These are phyloP conservation scores for Mus spretus DNA, from an alignment of 2,797 vertebrate genomes.

Conservation along the genomic window DNA sequence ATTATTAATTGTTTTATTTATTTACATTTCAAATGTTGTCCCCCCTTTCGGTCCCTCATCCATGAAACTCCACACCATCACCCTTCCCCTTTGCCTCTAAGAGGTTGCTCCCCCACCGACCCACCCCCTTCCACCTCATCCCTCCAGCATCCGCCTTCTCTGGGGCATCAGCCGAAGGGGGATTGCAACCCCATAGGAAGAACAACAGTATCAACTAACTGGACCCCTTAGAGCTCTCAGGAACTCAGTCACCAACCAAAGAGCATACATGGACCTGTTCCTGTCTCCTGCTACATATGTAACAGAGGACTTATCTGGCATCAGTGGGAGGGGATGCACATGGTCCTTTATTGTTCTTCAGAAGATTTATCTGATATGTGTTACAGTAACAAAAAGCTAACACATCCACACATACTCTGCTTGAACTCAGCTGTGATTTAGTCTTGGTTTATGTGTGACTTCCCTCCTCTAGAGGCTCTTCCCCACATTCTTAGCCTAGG, in stretches of 20 bases:
- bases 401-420: not conserved
- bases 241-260: not conserved
- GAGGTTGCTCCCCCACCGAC: not conserved
- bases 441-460: not conserved
- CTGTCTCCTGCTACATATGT: not conserved
- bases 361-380: not conserved
- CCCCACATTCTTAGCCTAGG: not conserved
- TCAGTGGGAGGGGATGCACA: not conserved
- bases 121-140: not conserved
- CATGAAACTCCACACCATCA: not conserved
- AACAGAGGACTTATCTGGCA: not conserved
- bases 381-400: not conserved
- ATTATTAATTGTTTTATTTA: not conserved
- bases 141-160: not conserved
- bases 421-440: not conserved
- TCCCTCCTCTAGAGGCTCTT: not conserved
- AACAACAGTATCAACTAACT: not conserved
- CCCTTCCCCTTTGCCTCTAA: not conserved
- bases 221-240: not conserved
- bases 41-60: not conserved
- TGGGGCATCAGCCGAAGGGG: not conserved
- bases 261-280: no score
- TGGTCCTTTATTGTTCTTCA: conserved; percentile 1
- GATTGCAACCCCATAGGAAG: not conserved
- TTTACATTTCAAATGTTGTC: not conserved